phyloP scores from a whole-genome alignment of 1,140 invertebrate species.

The Neelides sp. region DNA sequence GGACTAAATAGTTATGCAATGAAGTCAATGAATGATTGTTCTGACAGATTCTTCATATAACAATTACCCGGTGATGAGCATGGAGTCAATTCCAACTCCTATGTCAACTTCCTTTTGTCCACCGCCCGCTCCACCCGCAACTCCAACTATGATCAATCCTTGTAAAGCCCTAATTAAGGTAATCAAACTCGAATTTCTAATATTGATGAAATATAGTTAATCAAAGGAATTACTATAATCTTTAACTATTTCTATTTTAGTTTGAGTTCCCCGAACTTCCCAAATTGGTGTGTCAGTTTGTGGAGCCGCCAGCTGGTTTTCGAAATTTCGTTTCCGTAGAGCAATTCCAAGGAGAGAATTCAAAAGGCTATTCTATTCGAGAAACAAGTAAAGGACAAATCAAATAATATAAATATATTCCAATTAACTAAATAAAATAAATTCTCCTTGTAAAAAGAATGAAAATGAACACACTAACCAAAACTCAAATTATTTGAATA shows the following conservation, averaged over 20 bases:
- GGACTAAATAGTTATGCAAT: not conserved
- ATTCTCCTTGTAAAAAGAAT: too few relatives aligned
- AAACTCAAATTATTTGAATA: too few relatives aligned
- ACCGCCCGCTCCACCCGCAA: slow-evolving; percentile 26
- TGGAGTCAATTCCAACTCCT: slow-evolving; percentile 28
- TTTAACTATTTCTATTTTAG: slow-evolving; percentile 6
- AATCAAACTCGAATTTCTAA: not conserved
- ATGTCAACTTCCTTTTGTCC: slow-evolving; percentile 31
- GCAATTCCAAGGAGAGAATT: slow-evolving; percentile 14
- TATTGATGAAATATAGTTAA: too few relatives aligned
- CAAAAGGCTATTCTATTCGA: too few relatives aligned
- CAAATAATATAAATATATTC: too few relatives aligned
- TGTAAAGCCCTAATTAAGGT: slow-evolving; percentile 30
- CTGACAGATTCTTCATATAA: not conserved
- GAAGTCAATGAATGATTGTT: not conserved
- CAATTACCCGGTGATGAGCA: slow-evolving; percentile 12
- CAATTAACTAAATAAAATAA: too few relatives aligned
- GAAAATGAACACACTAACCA: too few relatives aligned
- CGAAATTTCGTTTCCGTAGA: slow-evolving; percentile 17
- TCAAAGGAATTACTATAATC: not conserved
- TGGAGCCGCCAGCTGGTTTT: slow-evolving; percentile 21
- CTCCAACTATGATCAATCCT: slow-evolving; percentile 21
- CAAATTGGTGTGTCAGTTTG: slow-evolving; percentile 17
- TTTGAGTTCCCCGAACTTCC: slow-evolving; percentile 27
- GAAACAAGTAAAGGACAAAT: too few relatives aligned